Percentiles rank a stretch among this genome's conserved stretches.
Evolutionary conservation across 2,888 invertebrate species (phyloP).

Genomic region (Drosophila villosipedis): DNA sequence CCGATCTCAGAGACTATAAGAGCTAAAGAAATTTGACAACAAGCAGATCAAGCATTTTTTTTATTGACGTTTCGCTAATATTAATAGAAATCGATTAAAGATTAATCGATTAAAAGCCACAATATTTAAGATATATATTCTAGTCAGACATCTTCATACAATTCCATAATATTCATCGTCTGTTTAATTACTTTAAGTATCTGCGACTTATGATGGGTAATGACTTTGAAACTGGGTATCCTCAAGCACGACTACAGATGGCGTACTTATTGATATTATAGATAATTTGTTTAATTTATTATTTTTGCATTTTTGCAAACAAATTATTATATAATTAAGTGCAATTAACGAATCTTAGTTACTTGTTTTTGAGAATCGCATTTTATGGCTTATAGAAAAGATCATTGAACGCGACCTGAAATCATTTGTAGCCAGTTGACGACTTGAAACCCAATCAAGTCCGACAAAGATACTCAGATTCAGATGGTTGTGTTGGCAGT

Average conservation of each 20-base stretch:
- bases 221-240: background rate
- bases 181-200: background rate
- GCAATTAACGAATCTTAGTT: conserved; percentile 30
- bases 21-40: background rate
- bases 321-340: conserved; percentile 58
- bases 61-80: background rate
- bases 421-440: conserved; percentile 28
- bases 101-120: background rate
- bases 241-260: too few species aligned
- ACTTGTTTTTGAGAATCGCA: conserved; percentile 9
- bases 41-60: background rate
- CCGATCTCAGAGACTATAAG: background rate
- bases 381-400: conserved; percentile 49
- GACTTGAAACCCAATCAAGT: conserved; percentile 47
- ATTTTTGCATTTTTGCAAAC: conserved; percentile 40
- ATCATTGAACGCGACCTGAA: conserved; percentile 68
- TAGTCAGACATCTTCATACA: background rate
- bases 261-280: background rate
- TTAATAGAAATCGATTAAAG: background rate
- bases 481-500: conserved; percentile 20
- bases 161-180: background rate
- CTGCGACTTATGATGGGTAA: background rate
- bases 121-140: background rate
- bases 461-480: conserved; percentile 9
- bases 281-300: conserved; percentile 32